Conservation (phyloP, 2,888 invertebrate genomes). For the Heliconius erato region DNA sequence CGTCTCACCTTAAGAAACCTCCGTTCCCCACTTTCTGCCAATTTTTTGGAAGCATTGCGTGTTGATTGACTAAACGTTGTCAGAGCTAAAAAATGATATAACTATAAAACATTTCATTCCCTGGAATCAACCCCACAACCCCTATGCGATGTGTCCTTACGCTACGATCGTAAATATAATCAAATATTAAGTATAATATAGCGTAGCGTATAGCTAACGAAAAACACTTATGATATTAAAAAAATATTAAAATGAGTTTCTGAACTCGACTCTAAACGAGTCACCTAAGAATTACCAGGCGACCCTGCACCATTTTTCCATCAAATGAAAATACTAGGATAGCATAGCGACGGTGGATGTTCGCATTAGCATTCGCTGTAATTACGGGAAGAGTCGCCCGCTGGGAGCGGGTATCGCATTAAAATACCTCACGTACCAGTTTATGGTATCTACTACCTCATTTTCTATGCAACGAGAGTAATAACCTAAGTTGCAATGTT, state of each 20-base stretch:
- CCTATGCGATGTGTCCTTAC: too few species aligned
- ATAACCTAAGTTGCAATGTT: constrained; percentile 36
- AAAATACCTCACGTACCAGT: constrained; percentile 58
- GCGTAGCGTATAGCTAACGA: neutral
- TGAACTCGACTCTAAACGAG: neutral
- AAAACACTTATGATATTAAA: neutral
- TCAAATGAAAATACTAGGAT: constrained; percentile 49
- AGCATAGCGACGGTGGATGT: constrained; percentile 49
- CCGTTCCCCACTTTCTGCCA: neutral
- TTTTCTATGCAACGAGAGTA: constrained; percentile 45
- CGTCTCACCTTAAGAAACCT: neutral
- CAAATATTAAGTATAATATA: neutral
- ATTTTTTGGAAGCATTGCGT: neutral
- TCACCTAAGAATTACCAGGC: constrained; percentile 33
- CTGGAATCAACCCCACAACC: neutral
- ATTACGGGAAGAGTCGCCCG: constrained; percentile 63
- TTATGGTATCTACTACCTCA: constrained; percentile 38
- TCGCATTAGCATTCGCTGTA: constrained; percentile 57
- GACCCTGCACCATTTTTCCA: constrained; percentile 47
- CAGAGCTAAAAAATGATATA: neutral
- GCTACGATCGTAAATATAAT: neutral
- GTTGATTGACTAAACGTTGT: neutral
- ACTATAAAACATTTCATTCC: neutral
- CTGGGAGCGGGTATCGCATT: constrained; percentile 58
- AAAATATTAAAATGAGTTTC: neutral